Conservation (phyloP, 1,140 invertebrate species). For the Drosophila takahashii region DNA sequence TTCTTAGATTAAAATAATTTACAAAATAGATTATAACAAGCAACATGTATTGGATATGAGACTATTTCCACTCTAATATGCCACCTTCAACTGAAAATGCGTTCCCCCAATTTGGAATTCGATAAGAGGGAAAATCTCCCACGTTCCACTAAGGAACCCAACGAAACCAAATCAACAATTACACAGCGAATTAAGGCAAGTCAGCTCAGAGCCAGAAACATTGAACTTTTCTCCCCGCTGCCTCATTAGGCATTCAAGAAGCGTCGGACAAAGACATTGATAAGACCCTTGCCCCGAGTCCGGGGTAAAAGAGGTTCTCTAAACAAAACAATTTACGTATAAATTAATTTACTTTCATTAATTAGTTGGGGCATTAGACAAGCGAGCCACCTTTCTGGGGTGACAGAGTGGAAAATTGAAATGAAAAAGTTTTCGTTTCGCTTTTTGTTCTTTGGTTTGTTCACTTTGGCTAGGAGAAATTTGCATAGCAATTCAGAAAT, state of each 20-base stretch:
- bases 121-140: slow-evolving; percentile 63
- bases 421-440: slow-evolving; percentile 61
- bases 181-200: slow-evolving; percentile 63
- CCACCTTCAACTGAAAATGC: slow-evolving; percentile 1
- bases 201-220: slow-evolving; percentile 24
- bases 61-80: background rate
- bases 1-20: too few relatives aligned
- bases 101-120: slow-evolving; percentile 11
- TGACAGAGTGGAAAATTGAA: slow-evolving; percentile 68
- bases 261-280: slow-evolving; percentile 64
- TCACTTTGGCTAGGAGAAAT: slow-evolving; percentile 49
- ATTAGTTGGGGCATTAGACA: slow-evolving; percentile 69
- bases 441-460: slow-evolving; percentile 39
- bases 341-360: slow-evolving; percentile 79
- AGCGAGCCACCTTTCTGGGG: slow-evolving; percentile 28
- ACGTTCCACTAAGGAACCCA: slow-evolving; percentile 66
- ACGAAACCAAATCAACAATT: slow-evolving; percentile 68
- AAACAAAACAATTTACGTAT: slow-evolving; percentile 79
- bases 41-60: too few relatives aligned
- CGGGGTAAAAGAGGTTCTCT: slow-evolving; percentile 15
- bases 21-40: too few relatives aligned
- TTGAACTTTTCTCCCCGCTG: slow-evolving; percentile 16
- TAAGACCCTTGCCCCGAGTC: slow-evolving; percentile 43
- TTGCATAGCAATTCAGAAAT: slow-evolving; percentile 58
- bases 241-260: slow-evolving; percentile 65